These are phyloP conservation scores for Clarias batrachus DNA, from an alignment of 2,113 vertebrate genomes.

Conservation along the genomic window DNA sequence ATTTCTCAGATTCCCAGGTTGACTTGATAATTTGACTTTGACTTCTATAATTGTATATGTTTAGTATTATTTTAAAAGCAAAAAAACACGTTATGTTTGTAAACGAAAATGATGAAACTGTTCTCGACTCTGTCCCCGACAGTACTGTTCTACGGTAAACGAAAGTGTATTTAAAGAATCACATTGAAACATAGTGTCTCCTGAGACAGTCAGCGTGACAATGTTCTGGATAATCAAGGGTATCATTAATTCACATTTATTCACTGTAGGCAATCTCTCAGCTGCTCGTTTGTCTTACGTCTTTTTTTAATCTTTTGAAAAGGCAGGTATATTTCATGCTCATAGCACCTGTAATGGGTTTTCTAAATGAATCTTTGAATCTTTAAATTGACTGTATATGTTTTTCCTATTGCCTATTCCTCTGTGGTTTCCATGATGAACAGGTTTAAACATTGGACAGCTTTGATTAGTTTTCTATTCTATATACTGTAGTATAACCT, in stretches of 20 bases:
- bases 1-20: no score
- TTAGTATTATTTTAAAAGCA: not conserved
- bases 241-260: not conserved
- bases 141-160: not conserved
- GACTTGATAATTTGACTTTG: no score
- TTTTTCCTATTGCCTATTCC: not conserved
- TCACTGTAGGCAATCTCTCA: not conserved
- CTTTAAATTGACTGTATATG: not conserved
- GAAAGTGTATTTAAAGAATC: not conserved
- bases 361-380: conserved; percentile 33
- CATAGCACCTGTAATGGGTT: conserved; percentile 22
- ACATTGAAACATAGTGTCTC: not conserved
- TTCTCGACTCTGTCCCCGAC: not conserved
- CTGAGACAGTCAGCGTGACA: not conserved
- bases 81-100: not conserved
- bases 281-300: not conserved
- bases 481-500: not conserved
- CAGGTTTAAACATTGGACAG: not conserved
- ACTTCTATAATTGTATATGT: not conserved
- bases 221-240: conserved; percentile 7
- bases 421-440: not conserved
- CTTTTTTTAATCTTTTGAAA: conserved; percentile 33
- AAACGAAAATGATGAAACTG: not conserved
- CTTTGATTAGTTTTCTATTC: not conserved
- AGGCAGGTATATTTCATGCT: conserved; percentile 14